Conservation (phyloP, 2,113 vertebrate species). For the Scytalopus superciliaris region DNA sequence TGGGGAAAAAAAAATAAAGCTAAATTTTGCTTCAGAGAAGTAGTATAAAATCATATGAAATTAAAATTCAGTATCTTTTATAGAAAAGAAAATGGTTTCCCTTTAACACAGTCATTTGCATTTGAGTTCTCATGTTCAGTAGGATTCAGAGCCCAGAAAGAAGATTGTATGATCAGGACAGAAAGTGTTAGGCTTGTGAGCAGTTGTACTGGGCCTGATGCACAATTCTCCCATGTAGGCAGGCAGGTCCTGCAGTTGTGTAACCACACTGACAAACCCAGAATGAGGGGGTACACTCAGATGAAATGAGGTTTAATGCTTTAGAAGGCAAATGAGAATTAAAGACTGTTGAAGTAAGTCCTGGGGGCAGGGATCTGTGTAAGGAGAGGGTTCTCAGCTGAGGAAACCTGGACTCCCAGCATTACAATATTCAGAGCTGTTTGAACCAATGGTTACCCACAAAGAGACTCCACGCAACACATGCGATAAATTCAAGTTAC, state of each 20-base stretch:
- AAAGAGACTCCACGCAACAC: not conserved
- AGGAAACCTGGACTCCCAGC: not conserved
- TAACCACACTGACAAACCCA: not conserved
- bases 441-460: not conserved
- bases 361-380: not conserved
- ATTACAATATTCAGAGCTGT: not conserved
- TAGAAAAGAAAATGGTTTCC: not conserved
- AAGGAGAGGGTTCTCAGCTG: not conserved
- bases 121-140: not conserved
- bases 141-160: not conserved
- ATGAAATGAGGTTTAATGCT: not conserved
- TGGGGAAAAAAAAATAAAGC: not conserved
- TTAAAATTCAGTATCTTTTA: not conserved
- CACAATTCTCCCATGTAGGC: not conserved
- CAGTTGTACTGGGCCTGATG: not conserved
- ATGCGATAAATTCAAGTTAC: not conserved
- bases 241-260: not conserved
- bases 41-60: not conserved
- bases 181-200: not conserved
- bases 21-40: not conserved
- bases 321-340: not conserved
- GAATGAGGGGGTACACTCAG: accelerated
- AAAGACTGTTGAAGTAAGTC: not conserved
- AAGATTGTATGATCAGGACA: not conserved
- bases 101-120: not conserved